These are phyloP conservation scores for Deroplatys truncata DNA, from an alignment of 2,888 invertebrate genomes.

Conservation along the genomic window DNA sequence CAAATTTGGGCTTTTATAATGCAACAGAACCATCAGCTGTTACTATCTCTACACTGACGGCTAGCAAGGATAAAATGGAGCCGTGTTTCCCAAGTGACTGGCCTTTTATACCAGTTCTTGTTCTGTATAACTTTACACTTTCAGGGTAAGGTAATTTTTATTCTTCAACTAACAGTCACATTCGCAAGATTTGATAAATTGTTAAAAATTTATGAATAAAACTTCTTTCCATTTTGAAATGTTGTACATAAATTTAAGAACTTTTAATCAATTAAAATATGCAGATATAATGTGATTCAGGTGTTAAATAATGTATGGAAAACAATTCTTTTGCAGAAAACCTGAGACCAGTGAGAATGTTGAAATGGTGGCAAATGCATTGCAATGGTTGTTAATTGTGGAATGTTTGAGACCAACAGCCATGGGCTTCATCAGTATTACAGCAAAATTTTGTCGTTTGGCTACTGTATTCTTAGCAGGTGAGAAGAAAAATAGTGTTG, in stretches of 20 bases:
- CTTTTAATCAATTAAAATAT: not conserved
- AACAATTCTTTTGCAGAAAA: conserved; percentile 26
- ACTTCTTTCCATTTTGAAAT: not conserved
- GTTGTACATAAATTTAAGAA: not conserved
- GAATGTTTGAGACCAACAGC: conserved; percentile 58
- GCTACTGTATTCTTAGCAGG: conserved; percentile 62
- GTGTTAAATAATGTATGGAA: too few relatives aligned
- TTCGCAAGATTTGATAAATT: not conserved
- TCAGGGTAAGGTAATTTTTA: conserved; percentile 5
- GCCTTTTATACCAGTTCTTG: conserved; percentile 69
- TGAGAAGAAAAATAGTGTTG: conserved; percentile 40
- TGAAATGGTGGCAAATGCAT: conserved; percentile 47
- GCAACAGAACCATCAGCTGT: not conserved
- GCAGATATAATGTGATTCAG: too few relatives aligned
- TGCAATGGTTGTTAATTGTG: conserved; percentile 61
- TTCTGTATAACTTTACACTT: conserved; percentile 47
- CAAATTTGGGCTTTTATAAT: not conserved
- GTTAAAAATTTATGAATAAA: not conserved
- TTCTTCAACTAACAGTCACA: not conserved
- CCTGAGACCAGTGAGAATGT: conserved; percentile 3
- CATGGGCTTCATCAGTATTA: conserved; percentile 51
- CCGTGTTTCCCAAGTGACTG: conserved; percentile 58
- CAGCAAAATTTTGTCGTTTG: conserved; percentile 60
- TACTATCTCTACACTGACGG: not conserved
- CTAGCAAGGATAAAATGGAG: not conserved